Percentiles rank a stretch among this genome's conserved stretches.
phyloP scores from a whole-genome alignment of 2,113 vertebrate genomes.

The Herpetotheres cachinnans region DNA sequence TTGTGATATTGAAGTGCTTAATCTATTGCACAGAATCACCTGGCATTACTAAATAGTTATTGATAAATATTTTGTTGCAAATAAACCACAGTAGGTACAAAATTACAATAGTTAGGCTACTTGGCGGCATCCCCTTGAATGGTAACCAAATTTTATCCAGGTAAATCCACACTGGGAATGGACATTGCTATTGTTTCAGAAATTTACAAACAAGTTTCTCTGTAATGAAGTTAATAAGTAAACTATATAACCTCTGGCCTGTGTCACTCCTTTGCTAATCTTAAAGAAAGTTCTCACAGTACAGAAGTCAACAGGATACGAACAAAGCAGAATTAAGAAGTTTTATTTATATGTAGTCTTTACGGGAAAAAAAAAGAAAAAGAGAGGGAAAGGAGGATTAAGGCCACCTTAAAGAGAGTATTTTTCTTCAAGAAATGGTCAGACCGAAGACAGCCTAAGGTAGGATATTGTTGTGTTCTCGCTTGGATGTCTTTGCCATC shows the following conservation, averaged over 20 bases:
- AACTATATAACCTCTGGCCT: slow-evolving; percentile 87
- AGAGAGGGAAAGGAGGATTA: neutral
- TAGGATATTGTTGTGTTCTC: slow-evolving; percentile 27
- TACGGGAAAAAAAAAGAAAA: neutral
- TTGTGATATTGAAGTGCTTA: neutral
- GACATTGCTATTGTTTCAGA: slow-evolving; percentile 57
- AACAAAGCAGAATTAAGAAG: slow-evolving; percentile 46
- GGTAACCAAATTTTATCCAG: slow-evolving; percentile 1
- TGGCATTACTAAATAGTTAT: neutral
- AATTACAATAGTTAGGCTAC: neutral
- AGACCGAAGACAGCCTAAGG: slow-evolving; percentile 79
- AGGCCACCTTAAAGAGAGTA: neutral
- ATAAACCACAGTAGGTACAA: neutral
- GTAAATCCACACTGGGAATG: neutral
- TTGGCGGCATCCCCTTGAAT: neutral
- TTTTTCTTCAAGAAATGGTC: slow-evolving; percentile 70
- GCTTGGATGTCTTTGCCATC: neutral
- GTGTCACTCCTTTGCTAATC: slow-evolving; percentile 75
- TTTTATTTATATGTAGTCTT: neutral
- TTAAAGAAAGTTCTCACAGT: slow-evolving; percentile 67
- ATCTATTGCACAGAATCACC: neutral
- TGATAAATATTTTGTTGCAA: neutral
- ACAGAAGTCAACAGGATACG: slow-evolving; percentile 42
- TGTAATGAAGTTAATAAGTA: slow-evolving; percentile 91
- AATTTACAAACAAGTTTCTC: slow-evolving; percentile 68